Percentiles rank a stretch among this genome's conserved stretches.
Evolutionary conservation across 2,888 invertebrate species (phyloP).

Genomic region (Drosophila flavopinicola): DNA sequence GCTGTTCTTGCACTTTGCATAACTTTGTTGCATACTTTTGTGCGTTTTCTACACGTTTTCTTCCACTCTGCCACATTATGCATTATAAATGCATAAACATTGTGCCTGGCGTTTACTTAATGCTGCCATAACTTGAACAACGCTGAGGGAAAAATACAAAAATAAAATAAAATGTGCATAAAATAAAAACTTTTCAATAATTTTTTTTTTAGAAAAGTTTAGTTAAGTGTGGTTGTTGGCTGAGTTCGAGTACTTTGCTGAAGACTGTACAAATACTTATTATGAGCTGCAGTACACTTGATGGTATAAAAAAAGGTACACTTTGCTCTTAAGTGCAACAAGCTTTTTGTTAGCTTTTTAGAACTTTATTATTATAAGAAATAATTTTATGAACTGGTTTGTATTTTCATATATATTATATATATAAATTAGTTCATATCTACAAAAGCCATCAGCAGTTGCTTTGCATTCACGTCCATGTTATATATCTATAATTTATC

Average conservation of each 20-base stretch:
- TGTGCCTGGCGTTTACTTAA: conserved; percentile 75
- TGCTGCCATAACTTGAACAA: conserved; percentile 63
- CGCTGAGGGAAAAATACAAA: conserved; percentile 8
- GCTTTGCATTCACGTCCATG: no score
- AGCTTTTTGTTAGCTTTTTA: not conserved
- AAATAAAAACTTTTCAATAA: conserved; percentile 61
- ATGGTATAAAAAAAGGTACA: not conserved
- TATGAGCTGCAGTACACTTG: conserved; percentile 1
- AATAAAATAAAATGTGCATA: conserved; percentile 22
- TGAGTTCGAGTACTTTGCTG: conserved; percentile 9
- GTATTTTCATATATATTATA: no score
- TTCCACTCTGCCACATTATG: conserved; percentile 55
- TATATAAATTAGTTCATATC: no score
- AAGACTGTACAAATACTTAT: conserved; percentile 2
- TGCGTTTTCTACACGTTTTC: conserved; percentile 37
- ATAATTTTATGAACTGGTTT: no score
- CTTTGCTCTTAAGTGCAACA: conserved; percentile 4
- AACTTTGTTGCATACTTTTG: conserved; percentile 76
- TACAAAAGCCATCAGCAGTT: no score
- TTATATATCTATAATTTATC: no score
- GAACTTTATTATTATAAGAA: not conserved
- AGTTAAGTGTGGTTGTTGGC: conserved; percentile 4
- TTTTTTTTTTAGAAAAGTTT: conserved; percentile 39
- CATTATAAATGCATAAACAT: conserved; percentile 78
- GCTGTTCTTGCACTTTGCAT: conserved; percentile 72